These are phyloP conservation scores for Dusona sp. DNA, from an alignment of 2,888 invertebrate species.

Conservation along the genomic window DNA sequence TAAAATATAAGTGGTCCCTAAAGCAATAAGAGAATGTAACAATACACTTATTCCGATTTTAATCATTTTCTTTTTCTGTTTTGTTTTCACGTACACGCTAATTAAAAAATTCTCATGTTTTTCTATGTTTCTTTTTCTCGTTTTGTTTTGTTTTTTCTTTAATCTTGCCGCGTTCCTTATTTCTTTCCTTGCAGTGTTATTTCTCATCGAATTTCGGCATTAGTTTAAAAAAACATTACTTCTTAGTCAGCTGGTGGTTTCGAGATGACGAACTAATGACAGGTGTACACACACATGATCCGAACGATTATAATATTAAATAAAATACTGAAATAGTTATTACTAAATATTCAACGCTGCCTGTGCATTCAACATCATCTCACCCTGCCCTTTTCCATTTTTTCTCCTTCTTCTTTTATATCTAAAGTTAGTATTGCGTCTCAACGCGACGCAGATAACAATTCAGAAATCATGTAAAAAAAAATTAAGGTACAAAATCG, in stretches of 20 bases:
- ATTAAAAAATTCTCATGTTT: conserved; percentile 36
- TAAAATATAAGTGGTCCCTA: conserved; percentile 71
- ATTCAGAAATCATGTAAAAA: conserved; percentile 71
- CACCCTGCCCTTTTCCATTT: conserved; percentile 61
- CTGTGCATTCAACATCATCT: conserved; percentile 68
- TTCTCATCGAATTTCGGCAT: conserved; percentile 31
- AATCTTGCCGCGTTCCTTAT: conserved; percentile 21
- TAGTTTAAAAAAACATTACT: conserved; percentile 53
- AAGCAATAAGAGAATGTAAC: conserved; percentile 64
- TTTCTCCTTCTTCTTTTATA: conserved; percentile 40
- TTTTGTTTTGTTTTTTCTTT: too few species aligned
- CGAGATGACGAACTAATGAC: conserved; percentile 57
- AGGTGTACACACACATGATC: conserved; percentile 67
- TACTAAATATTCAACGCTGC: conserved; percentile 71
- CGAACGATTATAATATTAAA: conserved; percentile 70
- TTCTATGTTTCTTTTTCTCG: not conserved
- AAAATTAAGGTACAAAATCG: conserved; percentile 69
- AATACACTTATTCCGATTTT: conserved; percentile 45
- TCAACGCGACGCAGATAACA: conserved; percentile 69
- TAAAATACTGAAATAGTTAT: conserved; percentile 74
- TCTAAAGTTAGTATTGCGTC: conserved; percentile 68
- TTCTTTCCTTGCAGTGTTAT: conserved; percentile 24
- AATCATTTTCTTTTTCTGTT: not conserved
- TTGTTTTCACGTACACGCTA: conserved; percentile 44
- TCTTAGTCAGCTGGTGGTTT: conserved; percentile 22